These are phyloP conservation scores for Polydrusus tereticollis DNA, from an alignment of 2,888 invertebrate genomes.

Conservation along the genomic window DNA sequence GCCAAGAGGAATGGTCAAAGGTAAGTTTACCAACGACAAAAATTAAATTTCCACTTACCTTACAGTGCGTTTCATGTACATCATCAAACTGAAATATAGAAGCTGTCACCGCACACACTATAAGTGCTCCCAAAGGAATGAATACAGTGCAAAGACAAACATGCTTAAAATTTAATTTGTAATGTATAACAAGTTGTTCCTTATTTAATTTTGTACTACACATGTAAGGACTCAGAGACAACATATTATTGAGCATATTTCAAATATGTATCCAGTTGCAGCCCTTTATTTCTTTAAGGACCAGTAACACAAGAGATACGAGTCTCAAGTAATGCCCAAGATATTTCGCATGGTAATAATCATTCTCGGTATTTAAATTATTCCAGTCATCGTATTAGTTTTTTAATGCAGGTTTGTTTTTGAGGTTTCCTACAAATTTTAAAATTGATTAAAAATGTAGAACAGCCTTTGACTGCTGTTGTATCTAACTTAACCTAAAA, in stretches of 20 bases:
- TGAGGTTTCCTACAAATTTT: background rate
- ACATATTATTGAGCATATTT: background rate
- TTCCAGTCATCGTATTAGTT: background rate
- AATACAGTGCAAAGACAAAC: conserved; percentile 87
- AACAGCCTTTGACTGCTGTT: too few relatives aligned
- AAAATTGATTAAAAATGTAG: too few relatives aligned
- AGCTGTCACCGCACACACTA: conserved; percentile 90
- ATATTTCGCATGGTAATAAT: background rate
- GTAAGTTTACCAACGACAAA: background rate
- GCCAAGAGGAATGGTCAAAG: too few relatives aligned
- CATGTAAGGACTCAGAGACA: background rate
- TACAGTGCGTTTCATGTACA: conserved; percentile 95
- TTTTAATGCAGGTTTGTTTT: background rate
- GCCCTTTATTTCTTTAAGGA: background rate
- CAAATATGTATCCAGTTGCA: background rate
- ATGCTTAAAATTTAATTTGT: conserved; percentile 81
- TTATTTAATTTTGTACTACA: conserved; percentile 26
- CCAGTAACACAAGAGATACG: too few relatives aligned
- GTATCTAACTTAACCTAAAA: too few relatives aligned
- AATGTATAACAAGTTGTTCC: conserved; percentile 72
- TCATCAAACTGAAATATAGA: conserved; percentile 93
- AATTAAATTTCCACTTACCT: conserved; percentile 74
- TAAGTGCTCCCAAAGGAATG: conserved; percentile 86
- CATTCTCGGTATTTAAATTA: background rate
- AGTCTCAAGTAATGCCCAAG: background rate